phyloP scores from a whole-genome alignment of 2,113 vertebrate species.

The Malurus melanocephalus region DNA sequence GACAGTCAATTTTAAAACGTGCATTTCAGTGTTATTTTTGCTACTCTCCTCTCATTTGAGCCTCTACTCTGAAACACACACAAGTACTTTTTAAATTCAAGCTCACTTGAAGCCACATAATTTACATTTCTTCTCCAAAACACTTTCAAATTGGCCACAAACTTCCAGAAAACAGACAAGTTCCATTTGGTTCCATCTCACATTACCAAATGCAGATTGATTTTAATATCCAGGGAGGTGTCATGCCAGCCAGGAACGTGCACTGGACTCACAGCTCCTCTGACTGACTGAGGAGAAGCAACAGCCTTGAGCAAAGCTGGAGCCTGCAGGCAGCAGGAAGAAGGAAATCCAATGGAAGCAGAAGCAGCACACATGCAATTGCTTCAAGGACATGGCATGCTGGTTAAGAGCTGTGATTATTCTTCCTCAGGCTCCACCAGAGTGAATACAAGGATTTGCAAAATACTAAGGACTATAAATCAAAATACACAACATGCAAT shows the following conservation, averaged over 20 bases:
- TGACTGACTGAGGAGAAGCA: background rate
- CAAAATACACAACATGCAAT: conserved; percentile 20
- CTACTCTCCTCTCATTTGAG: conserved; percentile 30
- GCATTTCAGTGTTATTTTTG: background rate
- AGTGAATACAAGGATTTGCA: background rate
- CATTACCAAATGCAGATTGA: background rate
- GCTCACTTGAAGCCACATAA: background rate
- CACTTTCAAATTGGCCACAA: background rate
- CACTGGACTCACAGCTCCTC: background rate
- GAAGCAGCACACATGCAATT: conserved; percentile 41
- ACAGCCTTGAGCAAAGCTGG: background rate
- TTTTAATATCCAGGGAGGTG: background rate
- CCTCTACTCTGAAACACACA: background rate
- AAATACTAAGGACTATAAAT: background rate
- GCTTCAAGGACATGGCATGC: conserved; percentile 10
- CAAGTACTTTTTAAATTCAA: background rate
- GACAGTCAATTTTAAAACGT: background rate
- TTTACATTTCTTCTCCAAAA: background rate
- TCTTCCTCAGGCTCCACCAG: background rate
- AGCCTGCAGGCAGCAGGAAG: conserved; percentile 18
- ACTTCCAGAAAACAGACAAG: background rate
- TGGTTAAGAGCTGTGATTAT: background rate
- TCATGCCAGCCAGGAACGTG: background rate
- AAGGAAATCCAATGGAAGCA: background rate
- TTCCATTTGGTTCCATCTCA: background rate